Evolutionary conservation across 2,797 vertebrate species (phyloP).

Genomic region (Urocyon cinereoargenteus): DNA sequence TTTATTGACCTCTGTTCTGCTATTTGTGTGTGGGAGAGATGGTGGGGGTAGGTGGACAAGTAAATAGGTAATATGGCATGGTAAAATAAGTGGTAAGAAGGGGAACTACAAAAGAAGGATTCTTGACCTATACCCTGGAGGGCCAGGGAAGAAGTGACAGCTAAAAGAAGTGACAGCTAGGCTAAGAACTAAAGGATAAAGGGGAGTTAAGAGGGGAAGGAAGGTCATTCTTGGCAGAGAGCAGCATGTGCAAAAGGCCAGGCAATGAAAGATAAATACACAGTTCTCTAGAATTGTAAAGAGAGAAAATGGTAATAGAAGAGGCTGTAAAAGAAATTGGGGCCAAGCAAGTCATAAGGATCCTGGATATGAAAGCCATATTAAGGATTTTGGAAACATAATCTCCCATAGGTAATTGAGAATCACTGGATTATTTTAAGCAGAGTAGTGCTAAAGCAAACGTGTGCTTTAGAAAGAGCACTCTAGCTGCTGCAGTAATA

Average conservation of each 20-base stretch:
- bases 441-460: background rate
- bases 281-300: background rate
- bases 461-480: background rate
- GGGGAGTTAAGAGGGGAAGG: slow-evolving; percentile 46
- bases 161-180: slow-evolving; percentile 20
- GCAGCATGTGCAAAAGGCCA: background rate
- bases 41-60: background rate
- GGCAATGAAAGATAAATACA: background rate
- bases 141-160: background rate
- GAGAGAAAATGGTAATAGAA: background rate
- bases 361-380: background rate
- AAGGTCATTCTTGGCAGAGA: slow-evolving; percentile 29
- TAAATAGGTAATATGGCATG: background rate
- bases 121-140: background rate
- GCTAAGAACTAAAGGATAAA: slow-evolving; percentile 5
- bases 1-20: background rate
- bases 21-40: background rate
- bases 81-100: background rate
- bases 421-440: slow-evolving; percentile 25
- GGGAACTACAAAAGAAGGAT: background rate
- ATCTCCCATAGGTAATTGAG: background rate
- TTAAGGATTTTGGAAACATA: background rate
- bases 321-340: background rate
- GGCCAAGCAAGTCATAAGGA: background rate
- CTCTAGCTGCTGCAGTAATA: slow-evolving; percentile 1